Percentiles rank a stretch among this genome's conserved stretches.
phyloP scores from a whole-genome alignment of 2,113 vertebrate species.

The Delphinus delphis region DNA sequence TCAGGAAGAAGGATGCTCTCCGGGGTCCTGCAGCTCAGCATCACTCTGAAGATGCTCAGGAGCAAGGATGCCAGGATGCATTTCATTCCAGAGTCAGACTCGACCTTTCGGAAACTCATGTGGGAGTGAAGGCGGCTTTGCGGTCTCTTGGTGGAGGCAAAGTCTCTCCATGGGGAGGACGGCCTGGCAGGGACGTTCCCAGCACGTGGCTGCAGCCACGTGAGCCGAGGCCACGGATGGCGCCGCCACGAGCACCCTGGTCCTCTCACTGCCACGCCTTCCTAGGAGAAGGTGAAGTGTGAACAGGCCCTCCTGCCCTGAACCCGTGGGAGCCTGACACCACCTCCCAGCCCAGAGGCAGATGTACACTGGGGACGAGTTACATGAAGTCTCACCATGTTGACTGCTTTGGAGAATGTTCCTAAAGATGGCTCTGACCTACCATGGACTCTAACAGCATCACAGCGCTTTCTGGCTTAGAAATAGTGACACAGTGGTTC shows the following conservation, averaged over 20 bases:
- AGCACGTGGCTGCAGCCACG: not conserved
- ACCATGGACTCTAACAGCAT: rapidly evolving
- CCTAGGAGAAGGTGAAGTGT: not conserved
- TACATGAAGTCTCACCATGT: too few species aligned
- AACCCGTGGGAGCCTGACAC: not conserved
- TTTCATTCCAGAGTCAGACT: not conserved
- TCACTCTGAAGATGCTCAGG: not conserved
- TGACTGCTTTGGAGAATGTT: rapidly evolving
- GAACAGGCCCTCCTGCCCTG: not conserved
- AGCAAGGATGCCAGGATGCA: not conserved
- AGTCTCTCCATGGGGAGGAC: rapidly evolving
- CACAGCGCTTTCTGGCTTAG: not conserved
- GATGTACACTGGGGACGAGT: rapidly evolving
- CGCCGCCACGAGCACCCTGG: rapidly evolving
- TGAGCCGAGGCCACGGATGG: rapidly evolving
- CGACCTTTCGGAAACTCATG: rapidly evolving
- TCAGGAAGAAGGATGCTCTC: not conserved
- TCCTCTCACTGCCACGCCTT: not conserved
- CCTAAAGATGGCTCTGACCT: too few species aligned
- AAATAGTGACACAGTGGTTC: rapidly evolving
- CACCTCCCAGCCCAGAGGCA: rapidly evolving
- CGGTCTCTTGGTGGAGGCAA: not conserved
- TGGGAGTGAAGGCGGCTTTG: not conserved
- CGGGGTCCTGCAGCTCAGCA: rapidly evolving
- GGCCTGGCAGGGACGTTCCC: rapidly evolving